These are phyloP conservation scores for Phalanger gymnotis DNA, from an alignment of 2,797 vertebrate species.

Conservation along the genomic window DNA sequence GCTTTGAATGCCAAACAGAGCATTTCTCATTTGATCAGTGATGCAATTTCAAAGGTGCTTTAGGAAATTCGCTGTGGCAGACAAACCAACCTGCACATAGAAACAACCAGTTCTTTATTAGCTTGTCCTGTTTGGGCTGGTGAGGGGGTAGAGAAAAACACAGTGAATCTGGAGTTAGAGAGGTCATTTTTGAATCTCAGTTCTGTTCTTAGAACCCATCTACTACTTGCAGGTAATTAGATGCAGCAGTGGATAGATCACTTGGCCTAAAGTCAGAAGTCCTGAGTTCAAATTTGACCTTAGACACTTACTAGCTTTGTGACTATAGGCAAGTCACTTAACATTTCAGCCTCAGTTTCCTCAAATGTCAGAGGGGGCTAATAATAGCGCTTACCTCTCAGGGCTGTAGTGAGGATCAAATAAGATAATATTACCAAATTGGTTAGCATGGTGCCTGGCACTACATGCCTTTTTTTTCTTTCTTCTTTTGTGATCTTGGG, in stretches of 20 bases:
- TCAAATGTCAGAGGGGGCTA: neutral
- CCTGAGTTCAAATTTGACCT: neutral
- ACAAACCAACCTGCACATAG: neutral
- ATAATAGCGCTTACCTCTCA: neutral
- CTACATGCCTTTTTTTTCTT: neutral
- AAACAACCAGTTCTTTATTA: neutral
- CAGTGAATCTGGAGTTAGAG: neutral
- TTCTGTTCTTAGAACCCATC: neutral
- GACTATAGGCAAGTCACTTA: neutral
- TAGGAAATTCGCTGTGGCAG: neutral
- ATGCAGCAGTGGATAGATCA: neutral
- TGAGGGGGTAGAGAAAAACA: neutral
- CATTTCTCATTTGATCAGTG: neutral
- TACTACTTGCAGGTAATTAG: neutral
- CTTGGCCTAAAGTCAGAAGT: neutral
- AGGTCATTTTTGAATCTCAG: neutral
- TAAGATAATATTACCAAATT: neutral
- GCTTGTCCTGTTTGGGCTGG: neutral
- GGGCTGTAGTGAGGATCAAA: neutral
- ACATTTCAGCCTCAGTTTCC: neutral
- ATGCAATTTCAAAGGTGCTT: neutral
- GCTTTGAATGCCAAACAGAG: neutral
- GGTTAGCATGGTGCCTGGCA: neutral
- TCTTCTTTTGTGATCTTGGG: neutral
- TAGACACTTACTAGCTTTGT: neutral